A percentile compares a stretch with the other conserved stretches of the same genome.
Evolutionary conservation across 2,888 invertebrate genomes (phyloP).

Genomic region (Autographa pulchrina): DNA sequence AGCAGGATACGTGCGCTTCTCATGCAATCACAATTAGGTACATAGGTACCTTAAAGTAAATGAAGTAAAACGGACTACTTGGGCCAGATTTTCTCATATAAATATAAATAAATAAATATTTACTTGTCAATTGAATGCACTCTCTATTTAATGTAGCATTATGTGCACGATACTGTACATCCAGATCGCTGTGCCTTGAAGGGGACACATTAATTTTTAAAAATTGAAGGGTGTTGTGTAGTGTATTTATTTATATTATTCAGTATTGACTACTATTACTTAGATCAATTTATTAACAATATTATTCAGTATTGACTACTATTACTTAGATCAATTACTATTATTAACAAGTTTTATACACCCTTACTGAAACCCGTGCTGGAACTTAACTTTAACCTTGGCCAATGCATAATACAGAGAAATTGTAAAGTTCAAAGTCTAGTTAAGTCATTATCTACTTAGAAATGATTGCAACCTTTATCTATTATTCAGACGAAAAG

Average conservation of each 20-base stretch:
- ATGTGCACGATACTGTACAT: too few species aligned
- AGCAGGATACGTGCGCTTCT: conserved; percentile 1
- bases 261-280: too few species aligned
- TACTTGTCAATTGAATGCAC: not conserved
- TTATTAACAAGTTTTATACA: too few species aligned
- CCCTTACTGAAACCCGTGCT: too few species aligned
- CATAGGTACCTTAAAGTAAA: too few species aligned
- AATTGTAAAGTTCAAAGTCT: conserved; percentile 1
- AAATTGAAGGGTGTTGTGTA: too few species aligned
- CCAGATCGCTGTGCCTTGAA: too few species aligned
- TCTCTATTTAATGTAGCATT: not conserved
- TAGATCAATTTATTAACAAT: too few species aligned
- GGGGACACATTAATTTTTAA: too few species aligned
- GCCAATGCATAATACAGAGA: not conserved
- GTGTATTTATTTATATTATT: too few species aligned
- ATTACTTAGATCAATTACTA: too few species aligned
- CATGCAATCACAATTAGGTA: not conserved
- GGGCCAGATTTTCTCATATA: not conserved
- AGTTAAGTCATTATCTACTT: not conserved
- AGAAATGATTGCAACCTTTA: not conserved
- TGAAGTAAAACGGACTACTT: not conserved
- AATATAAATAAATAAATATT: not conserved
- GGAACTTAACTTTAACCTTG: not conserved
- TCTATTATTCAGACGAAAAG: not conserved
- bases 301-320: too few species aligned